Evolutionary conservation across 2,113 vertebrate species (phyloP).

Genomic region (Coptodon rendalli): DNA sequence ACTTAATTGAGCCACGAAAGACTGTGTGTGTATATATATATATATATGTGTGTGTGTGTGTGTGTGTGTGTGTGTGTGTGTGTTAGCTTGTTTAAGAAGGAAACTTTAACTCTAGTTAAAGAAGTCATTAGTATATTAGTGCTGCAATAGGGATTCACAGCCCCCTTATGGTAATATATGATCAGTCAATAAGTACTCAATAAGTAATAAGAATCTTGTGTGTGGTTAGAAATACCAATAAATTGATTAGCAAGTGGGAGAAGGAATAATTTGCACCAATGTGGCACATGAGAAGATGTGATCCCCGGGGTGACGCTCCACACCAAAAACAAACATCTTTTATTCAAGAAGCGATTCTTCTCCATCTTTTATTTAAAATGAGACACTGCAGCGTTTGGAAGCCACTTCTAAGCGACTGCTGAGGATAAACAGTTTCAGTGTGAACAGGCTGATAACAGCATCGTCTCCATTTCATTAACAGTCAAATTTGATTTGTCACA

Average conservation of each 20-base stretch:
- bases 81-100: background rate
- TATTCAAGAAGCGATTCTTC: slow-evolving; percentile 18
- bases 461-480: background rate
- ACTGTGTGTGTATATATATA: background rate
- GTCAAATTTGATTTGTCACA: background rate
- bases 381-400: background rate
- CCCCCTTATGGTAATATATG: background rate
- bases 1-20: background rate
- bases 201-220: background rate
- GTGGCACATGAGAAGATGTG: background rate
- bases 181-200: background rate
- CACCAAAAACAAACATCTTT: background rate
- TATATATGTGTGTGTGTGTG: too few relatives aligned
- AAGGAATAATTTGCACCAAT: background rate
- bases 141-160: background rate
- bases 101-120: background rate
- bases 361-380: slow-evolving; percentile 23
- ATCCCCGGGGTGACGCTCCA: background rate
- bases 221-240: background rate
- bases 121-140: background rate
- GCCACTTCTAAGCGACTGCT: background rate
- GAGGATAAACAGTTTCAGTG: background rate
- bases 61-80: too few relatives aligned
- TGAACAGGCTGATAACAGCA: background rate
- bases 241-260: background rate